These are phyloP conservation scores for Xiphorhynchus erythropygius DNA, from an alignment of 2,797 vertebrate species.

Conservation along the genomic window DNA sequence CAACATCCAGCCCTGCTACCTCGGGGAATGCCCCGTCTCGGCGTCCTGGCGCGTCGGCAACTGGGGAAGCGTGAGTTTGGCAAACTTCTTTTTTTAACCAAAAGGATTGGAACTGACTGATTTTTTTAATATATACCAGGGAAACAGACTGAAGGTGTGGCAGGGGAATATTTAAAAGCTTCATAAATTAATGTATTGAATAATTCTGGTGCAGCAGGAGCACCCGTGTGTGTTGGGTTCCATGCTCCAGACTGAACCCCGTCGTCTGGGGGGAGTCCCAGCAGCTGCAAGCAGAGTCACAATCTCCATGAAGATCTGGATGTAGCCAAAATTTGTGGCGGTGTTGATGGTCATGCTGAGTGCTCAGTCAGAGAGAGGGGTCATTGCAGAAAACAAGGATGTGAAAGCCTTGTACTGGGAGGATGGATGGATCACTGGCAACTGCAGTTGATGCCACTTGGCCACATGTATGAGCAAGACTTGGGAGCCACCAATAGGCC, in stretches of 20 bases:
- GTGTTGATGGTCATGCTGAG: background rate
- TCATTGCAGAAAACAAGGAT: background rate
- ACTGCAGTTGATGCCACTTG: background rate
- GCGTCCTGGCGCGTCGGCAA: slow-evolving; percentile 90
- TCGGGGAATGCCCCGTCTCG: slow-evolving; percentile 77
- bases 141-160: background rate
- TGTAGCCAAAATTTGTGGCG: background rate
- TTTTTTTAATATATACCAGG: background rate
- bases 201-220: background rate
- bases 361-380: background rate
- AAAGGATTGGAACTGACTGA: background rate
- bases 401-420: background rate
- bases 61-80: slow-evolving; percentile 89
- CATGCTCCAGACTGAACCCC: background rate
- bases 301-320: background rate
- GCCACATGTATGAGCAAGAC: background rate
- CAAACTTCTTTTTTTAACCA: background rate
- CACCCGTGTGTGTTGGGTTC: background rate
- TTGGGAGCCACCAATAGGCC: background rate
- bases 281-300: background rate
- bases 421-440: background rate
- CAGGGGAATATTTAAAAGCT: background rate
- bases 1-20: slow-evolving; percentile 85
- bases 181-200: background rate
- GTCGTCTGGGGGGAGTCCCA: accelerated